These are phyloP conservation scores for Euleptes europaea DNA, from an alignment of 2,113 vertebrate species.

Conservation along the genomic window DNA sequence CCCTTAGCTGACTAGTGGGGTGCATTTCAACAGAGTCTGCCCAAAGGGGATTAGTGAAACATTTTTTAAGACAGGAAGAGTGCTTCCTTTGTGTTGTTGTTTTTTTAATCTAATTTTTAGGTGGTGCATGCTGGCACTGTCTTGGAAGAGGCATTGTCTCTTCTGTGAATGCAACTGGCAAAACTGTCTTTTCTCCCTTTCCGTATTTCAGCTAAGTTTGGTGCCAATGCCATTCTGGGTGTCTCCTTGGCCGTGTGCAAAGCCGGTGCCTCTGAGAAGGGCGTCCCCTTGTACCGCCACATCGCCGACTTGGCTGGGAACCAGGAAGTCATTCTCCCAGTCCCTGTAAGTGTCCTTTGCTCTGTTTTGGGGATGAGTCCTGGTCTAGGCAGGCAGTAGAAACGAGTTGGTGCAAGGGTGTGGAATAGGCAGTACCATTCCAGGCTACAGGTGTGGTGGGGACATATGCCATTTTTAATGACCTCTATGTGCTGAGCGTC, in stretches of 20 bases:
- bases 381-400: neutral
- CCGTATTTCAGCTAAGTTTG: conserved; percentile 87
- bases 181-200: neutral
- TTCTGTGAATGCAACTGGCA: neutral
- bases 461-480: no score
- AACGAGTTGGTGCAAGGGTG: neutral
- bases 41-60: no score
- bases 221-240: conserved; percentile 95
- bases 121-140: neutral
- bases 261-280: conserved; percentile 96
- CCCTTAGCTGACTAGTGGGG: no score
- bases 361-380: no score
- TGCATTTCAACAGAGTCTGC: no score
- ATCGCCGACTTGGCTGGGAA: conserved; percentile 96
- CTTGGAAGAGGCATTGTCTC: no score
- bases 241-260: conserved; percentile 98
- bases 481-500: no score
- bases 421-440: no score
- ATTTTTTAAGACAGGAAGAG: no score
- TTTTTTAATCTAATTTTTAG: no score
- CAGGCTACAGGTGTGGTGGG: no score
- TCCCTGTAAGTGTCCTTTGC: conserved; percentile 83
- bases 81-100: no score
- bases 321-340: conserved; percentile 90
- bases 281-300: conserved; percentile 93